These are phyloP conservation scores for Oscheius sp. DNA, from an alignment of 2,888 invertebrate species.

Conservation along the genomic window DNA sequence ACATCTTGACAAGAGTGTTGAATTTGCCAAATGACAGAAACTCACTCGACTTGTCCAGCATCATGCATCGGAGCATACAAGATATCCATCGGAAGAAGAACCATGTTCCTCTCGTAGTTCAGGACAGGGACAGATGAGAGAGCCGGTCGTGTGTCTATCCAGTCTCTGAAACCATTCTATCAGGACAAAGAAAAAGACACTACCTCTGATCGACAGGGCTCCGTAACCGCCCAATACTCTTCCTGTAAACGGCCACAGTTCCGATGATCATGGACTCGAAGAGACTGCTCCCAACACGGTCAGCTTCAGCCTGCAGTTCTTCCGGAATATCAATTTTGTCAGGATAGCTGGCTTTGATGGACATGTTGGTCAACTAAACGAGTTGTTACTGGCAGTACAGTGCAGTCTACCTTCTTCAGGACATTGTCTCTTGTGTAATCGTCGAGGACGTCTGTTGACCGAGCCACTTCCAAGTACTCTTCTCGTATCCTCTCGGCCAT, in stretches of 20 bases:
- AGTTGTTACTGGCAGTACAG: background rate
- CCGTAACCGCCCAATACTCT: constrained; percentile 42
- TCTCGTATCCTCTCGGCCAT: constrained; percentile 44
- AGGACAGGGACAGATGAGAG: constrained; percentile 46
- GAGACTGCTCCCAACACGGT: constrained; percentile 37
- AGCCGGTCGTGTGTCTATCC: constrained; percentile 53
- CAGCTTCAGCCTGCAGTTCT: constrained; percentile 51
- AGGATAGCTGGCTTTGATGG: constrained; percentile 42
- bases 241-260: constrained; percentile 43
- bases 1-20: too few species aligned
- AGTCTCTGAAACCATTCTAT: constrained; percentile 36
- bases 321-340: constrained; percentile 45
- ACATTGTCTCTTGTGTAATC: constrained; percentile 42
- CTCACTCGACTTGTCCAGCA: constrained; percentile 46
- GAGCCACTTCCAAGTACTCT: constrained; percentile 37
- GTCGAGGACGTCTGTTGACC: constrained; percentile 38
- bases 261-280: constrained; percentile 55
- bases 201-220: constrained; percentile 42
- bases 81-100: constrained; percentile 51
- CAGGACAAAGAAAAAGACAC: background rate
- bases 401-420: constrained; percentile 41
- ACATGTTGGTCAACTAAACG: constrained; percentile 41
- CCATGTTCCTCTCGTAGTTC: constrained; percentile 52
- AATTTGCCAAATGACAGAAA: background rate
- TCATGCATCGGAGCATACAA: constrained; percentile 46